These are phyloP conservation scores for Atethmia centrago DNA, from an alignment of 2,888 invertebrate genomes.

Conservation along the genomic window DNA sequence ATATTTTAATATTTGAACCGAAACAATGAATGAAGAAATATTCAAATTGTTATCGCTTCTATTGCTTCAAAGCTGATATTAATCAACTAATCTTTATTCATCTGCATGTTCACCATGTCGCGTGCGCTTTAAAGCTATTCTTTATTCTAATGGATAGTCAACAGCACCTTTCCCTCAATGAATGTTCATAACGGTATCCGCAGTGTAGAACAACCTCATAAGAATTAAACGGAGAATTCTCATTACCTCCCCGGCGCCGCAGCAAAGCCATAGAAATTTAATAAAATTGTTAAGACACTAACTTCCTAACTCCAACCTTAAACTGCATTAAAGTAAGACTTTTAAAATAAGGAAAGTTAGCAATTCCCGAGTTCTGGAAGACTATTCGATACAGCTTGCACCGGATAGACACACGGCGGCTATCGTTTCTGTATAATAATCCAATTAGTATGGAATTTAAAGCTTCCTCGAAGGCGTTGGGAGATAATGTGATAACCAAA, in stretches of 20 bases:
- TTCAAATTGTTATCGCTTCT: too few relatives aligned
- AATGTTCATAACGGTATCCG: constrained; percentile 30
- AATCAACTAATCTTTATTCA: constrained; percentile 48
- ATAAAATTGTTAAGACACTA: constrained; percentile 73
- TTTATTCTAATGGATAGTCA: constrained; percentile 14
- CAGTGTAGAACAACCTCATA: constrained; percentile 49
- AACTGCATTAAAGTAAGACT: constrained; percentile 74
- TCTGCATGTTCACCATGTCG: constrained; percentile 21
- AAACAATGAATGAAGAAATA: constrained; percentile 43
- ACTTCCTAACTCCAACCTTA: constrained; percentile 72
- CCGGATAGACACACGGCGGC: constrained; percentile 68
- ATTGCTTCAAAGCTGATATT: constrained; percentile 31
- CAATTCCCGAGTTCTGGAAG: constrained; percentile 63
- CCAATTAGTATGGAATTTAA: constrained; percentile 81
- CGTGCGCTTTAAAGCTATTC: constrained; percentile 25
- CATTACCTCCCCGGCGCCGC: constrained; percentile 56
- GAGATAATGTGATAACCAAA: constrained; percentile 69
- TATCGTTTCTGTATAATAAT: constrained; percentile 78
- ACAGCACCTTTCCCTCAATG: constrained; percentile 16
- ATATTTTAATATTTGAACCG: constrained; percentile 16
- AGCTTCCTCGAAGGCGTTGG: constrained; percentile 71
- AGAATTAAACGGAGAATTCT: constrained; percentile 61
- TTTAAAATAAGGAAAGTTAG: constrained; percentile 73
- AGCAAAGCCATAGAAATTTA: constrained; percentile 66
- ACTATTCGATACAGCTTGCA: constrained; percentile 62